Evolutionary conservation across 2,888 invertebrate genomes (phyloP).

Genomic region (Daptonema setosum): DNA sequence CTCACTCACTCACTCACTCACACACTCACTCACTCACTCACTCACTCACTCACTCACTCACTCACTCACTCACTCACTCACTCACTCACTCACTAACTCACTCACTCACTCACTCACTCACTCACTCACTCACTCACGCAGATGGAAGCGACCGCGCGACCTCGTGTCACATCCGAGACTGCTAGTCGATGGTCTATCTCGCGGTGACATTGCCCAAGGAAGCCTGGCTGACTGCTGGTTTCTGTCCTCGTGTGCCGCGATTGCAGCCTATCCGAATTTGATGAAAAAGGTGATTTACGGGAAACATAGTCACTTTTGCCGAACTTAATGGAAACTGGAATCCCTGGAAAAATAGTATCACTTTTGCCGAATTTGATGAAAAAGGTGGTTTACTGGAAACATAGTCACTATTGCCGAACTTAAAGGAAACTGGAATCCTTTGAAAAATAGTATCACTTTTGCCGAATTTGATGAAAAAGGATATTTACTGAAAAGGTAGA

Average conservation of each 20-base stretch:
- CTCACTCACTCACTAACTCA: too few relatives aligned
- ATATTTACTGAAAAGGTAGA: too few relatives aligned
- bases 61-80: too few relatives aligned
- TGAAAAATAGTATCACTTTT: too few relatives aligned
- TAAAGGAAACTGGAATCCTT: too few relatives aligned
- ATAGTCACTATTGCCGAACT: background rate
- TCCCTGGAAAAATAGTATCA: too few relatives aligned
- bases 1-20: too few relatives aligned
- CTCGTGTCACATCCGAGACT: constrained; percentile 27
- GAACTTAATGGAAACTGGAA: too few relatives aligned
- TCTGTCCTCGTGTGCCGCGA: constrained; percentile 32
- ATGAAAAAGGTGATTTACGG: constrained; percentile 30
- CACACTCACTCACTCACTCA: too few relatives aligned
- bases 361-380: constrained; percentile 25
- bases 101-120: too few relatives aligned
- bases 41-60: too few relatives aligned
- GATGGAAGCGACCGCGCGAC: constrained; percentile 37
- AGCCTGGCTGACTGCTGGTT: constrained; percentile 34
- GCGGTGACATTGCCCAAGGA: constrained; percentile 32
- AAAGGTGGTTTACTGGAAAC: constrained; percentile 26
- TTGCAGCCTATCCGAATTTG: constrained; percentile 28
- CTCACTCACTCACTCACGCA: too few relatives aligned
- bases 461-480: constrained; percentile 28
- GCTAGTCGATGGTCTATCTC: constrained; percentile 29
- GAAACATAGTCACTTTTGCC: constrained; percentile 2